These are phyloP conservation scores for Coecobrya sp. DNA, from an alignment of 2,888 invertebrate species.

Conservation along the genomic window DNA sequence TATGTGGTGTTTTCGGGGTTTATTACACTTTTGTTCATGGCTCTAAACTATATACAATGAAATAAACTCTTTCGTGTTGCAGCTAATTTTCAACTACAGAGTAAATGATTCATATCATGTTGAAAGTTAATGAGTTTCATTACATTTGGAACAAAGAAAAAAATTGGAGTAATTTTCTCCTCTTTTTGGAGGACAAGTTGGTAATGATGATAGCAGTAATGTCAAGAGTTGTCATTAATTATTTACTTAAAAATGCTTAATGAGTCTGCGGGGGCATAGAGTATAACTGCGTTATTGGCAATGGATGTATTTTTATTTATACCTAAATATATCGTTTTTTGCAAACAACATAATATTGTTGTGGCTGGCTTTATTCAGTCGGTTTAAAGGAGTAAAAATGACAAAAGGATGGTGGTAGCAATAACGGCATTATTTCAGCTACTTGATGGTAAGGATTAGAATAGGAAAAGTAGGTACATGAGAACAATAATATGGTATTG, in stretches of 20 bases:
- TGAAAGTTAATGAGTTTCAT: slow-evolving; percentile 39
- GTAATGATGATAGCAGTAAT: slow-evolving; percentile 10
- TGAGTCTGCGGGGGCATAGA: not conserved
- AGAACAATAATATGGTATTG: not conserved
- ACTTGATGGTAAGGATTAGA: not conserved
- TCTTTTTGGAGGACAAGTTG: not conserved
- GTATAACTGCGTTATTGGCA: not conserved
- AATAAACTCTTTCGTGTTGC: not conserved
- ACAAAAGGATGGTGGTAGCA: not conserved
- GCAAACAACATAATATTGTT: not conserved
- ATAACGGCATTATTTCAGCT: slow-evolving; percentile 7
- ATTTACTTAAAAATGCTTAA: not conserved
- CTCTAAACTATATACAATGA: not conserved
- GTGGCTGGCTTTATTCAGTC: not conserved
- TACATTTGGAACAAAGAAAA: slow-evolving; percentile 29
- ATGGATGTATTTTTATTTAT: no score
- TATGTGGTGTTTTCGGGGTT: not conserved
- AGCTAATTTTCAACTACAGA: not conserved
- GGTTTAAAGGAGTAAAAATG: not conserved
- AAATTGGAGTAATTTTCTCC: slow-evolving; percentile 17
- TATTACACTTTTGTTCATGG: not conserved
- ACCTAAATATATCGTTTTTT: no score
- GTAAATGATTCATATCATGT: not conserved
- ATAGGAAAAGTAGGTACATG: not conserved
- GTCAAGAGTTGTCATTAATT: slow-evolving; percentile 26